A percentile compares a stretch with the other conserved stretches of the same genome.
phyloP scores from a whole-genome alignment of 2,888 invertebrate genomes.

The Xylota segnis region DNA sequence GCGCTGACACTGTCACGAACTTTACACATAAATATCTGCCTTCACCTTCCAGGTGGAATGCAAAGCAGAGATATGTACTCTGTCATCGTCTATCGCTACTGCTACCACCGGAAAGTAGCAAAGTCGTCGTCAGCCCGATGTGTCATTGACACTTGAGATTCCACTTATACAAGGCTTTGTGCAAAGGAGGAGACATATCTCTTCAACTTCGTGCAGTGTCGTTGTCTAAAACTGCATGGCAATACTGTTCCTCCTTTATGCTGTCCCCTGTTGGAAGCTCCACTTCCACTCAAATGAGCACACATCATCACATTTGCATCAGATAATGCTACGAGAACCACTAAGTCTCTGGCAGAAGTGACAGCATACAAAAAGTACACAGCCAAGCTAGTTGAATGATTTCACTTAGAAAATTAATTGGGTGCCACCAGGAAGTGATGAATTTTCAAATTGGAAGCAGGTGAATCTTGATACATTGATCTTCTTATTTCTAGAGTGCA shows the following conservation, averaged over 20 bases:
- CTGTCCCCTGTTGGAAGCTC: slow-evolving; percentile 55
- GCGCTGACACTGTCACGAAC: slow-evolving; percentile 66
- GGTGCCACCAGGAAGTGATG: slow-evolving; percentile 71
- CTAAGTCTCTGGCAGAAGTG: slow-evolving; percentile 59
- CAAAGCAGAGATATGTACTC: slow-evolving; percentile 52
- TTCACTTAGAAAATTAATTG: slow-evolving; percentile 67
- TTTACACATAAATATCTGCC: slow-evolving; percentile 62
- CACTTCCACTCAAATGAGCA: slow-evolving; percentile 71
- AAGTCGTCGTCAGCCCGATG: slow-evolving; percentile 60
- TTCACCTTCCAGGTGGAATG: slow-evolving; percentile 64
- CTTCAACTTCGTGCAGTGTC: slow-evolving; percentile 35
- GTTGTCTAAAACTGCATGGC: slow-evolving; percentile 55
- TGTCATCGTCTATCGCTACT: slow-evolving; percentile 50
- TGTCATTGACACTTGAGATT: slow-evolving; percentile 76
- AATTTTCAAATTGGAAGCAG: slow-evolving; percentile 66
- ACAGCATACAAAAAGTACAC: slow-evolving; percentile 49
- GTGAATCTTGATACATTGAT: slow-evolving; percentile 61
- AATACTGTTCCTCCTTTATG: slow-evolving; percentile 50
- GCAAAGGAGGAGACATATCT: slow-evolving; percentile 58
- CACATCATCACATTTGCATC: slow-evolving; percentile 76
- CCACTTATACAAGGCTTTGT: slow-evolving; percentile 49
- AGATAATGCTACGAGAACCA: slow-evolving; percentile 69
- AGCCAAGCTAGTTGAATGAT: slow-evolving; percentile 59
- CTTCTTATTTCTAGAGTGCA: background rate
- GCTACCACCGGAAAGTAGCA: slow-evolving; percentile 58